Base-by-base conservation (phyloP, 2,113 vertebrate genomes). In the Ameiurus melas region DNA sequence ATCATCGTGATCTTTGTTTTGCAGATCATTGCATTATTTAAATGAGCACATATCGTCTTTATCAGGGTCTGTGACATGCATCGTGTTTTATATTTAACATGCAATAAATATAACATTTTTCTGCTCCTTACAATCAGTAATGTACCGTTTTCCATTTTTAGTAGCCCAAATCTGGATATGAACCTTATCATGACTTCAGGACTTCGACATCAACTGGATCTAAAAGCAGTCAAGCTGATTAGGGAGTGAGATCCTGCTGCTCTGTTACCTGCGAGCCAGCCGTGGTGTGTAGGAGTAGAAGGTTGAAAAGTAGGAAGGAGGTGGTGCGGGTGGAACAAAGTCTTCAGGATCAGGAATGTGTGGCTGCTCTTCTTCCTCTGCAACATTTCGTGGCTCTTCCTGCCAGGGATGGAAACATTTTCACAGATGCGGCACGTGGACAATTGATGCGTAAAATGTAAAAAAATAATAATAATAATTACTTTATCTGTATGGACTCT, bases 261-360 rank as follows among this genome's bases (percentile, higher is more conserved):
- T 43, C 79, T 87, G 86, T 89, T 95, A 97, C 97, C 97, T 96
- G 92, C 77, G 90, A 89, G 90, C 95, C 75, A 91, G 92, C 43
- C 82, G 92, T 13, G 95, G 95, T 0, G 94, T 95, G 82, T 89
- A 95, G 0, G 96, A 95, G 92, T 94, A 96, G 90, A 95, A 95
- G 0, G 94, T 95, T 64, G 95, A 95, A 89, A 97, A 97, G 88
- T 97, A 97, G 33, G 97, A 96, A 0, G 96, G 96, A n/a, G 96
- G 96, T 0, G 95, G 97, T 16, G 93, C 95, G 0, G 96, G 96
- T 0, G 96, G 94, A 57, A 97, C 94, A 88, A 97, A 98, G 87
- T 95, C 96, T 8, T 97, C 96, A 0, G 94, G 94, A 91, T 97
- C 96, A 0, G 93, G 95, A 84, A 91, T 27, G 0, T n/a, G 89